Evolutionary conservation across 2,888 invertebrate genomes (phyloP).

Genomic region (Chrysopilus asiliformis): DNA sequence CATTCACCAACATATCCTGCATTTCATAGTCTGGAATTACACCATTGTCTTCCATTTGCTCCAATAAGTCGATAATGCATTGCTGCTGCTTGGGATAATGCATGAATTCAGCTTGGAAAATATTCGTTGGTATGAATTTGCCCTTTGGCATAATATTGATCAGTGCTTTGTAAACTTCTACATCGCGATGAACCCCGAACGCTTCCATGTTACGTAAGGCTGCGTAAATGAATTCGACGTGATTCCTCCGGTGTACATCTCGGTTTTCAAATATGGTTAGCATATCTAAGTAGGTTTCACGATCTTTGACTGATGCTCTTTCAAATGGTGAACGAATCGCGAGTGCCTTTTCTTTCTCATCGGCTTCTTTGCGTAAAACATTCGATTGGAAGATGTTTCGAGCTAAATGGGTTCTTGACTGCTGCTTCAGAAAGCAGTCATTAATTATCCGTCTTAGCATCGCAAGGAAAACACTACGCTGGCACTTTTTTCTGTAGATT

Average conservation of each 20-base stretch:
- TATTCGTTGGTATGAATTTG: slow-evolving; percentile 67
- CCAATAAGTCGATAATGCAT: slow-evolving; percentile 76
- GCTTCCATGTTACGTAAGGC: slow-evolving; percentile 79
- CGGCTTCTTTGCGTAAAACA: too few relatives aligned
- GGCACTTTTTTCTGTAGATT: too few relatives aligned
- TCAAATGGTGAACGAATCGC: slow-evolving; percentile 8
- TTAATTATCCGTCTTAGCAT: too few relatives aligned
- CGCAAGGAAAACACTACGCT: too few relatives aligned
- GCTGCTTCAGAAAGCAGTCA: too few relatives aligned
- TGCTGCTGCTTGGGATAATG: slow-evolving; percentile 95
- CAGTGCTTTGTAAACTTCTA: slow-evolving; percentile 74
- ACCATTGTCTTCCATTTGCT: slow-evolving; percentile 90
- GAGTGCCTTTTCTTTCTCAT: background rate
- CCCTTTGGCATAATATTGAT: slow-evolving; percentile 81
- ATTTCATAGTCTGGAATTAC: slow-evolving; percentile 87
- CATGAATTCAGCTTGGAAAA: slow-evolving; percentile 78
- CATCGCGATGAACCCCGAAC: slow-evolving; percentile 76
- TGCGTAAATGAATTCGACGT: slow-evolving; percentile 88
- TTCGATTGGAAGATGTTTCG: too few relatives aligned
- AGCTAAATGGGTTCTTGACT: too few relatives aligned
- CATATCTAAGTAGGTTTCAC: slow-evolving; percentile 55
- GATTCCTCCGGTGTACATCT: slow-evolving; percentile 61
- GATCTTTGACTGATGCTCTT: slow-evolving; percentile 38
- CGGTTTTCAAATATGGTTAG: slow-evolving; percentile 58
- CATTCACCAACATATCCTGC: slow-evolving; percentile 64